Conservation (phyloP, 2,113 vertebrate species). For the Collichthys lucidus region DNA sequence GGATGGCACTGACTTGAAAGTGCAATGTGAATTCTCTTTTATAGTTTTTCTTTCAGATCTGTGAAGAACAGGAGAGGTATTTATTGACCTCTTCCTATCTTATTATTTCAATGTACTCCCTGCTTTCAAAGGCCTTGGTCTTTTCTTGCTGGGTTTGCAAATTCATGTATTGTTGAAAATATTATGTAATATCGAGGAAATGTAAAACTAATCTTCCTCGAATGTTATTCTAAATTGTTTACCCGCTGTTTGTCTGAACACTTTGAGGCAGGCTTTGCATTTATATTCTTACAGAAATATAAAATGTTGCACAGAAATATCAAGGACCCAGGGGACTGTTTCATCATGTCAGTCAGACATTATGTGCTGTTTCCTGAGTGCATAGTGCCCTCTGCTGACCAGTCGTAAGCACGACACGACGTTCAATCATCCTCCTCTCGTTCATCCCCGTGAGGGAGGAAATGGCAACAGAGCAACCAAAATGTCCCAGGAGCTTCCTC, state of each 20-base stretch:
- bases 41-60: conserved; percentile 68
- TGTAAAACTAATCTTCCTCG: background rate
- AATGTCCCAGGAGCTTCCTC: conserved; percentile 33
- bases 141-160: conserved; percentile 13
- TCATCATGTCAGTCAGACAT: background rate
- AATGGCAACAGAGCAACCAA: background rate
- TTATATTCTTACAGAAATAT: background rate
- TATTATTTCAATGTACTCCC: conserved; percentile 17
- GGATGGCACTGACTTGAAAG: conserved; percentile 77
- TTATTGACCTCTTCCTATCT: conserved; percentile 33
- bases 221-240: background rate
- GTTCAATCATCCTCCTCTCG: background rate
- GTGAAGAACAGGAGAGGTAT: conserved; percentile 37
- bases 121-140: conserved; percentile 1
- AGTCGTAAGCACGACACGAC: background rate
- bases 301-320: background rate
- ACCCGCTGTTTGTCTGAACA: background rate
- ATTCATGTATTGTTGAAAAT: background rate
- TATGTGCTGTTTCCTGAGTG: conserved; percentile 10
- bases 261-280: background rate
- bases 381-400: conserved; percentile 67
- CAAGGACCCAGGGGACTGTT: background rate
- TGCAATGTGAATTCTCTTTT: conserved; percentile 68
- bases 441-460: conserved; percentile 15
- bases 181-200: background rate